phyloP scores from a whole-genome alignment of 2,797 vertebrate genomes.

The Catharus ustulatus region DNA sequence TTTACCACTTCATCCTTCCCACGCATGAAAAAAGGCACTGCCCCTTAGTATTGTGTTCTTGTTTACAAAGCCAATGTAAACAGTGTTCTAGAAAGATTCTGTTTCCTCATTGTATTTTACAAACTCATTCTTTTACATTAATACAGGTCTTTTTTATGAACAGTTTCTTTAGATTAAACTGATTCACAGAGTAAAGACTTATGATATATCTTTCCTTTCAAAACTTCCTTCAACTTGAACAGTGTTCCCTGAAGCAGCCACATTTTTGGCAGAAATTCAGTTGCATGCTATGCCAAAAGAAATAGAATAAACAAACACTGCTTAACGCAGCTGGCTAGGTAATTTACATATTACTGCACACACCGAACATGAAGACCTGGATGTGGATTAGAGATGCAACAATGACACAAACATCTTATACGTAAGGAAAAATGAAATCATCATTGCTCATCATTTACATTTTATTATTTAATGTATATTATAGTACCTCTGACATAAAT shows the following conservation, averaged over 20 bases:
- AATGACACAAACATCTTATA: constrained; percentile 72
- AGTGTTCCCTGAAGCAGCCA: constrained; percentile 77
- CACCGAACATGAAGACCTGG: constrained; percentile 76
- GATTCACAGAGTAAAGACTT: constrained; percentile 71
- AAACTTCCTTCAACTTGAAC: constrained; percentile 74
- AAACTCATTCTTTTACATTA: constrained; percentile 73
- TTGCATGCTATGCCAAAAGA: constrained; percentile 79
- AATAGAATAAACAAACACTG: constrained; percentile 82
- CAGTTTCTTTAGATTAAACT: constrained; percentile 75
- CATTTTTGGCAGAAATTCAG: constrained; percentile 81
- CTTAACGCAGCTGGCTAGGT: constrained; percentile 78
- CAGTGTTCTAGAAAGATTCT: constrained; percentile 53
- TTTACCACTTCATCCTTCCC: constrained; percentile 46
- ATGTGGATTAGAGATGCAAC: constrained; percentile 74
- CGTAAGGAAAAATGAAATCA: constrained; percentile 69
- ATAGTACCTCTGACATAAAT: neutral
- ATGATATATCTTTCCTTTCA: constrained; percentile 73
- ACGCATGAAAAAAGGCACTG: constrained; percentile 47
- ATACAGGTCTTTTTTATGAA: constrained; percentile 72
- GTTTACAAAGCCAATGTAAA: constrained; percentile 66
- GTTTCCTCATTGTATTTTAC: constrained; percentile 64
- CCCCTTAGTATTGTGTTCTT: constrained; percentile 42
- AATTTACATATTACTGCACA: constrained; percentile 82
- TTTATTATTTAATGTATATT: neutral
- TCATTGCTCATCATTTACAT: constrained; percentile 56